Evolutionary conservation across 1,140 invertebrate genomes (phyloP), one percentile per base, ranked within the genome.

Genomic region (Lucilia cuprina): DNA sequence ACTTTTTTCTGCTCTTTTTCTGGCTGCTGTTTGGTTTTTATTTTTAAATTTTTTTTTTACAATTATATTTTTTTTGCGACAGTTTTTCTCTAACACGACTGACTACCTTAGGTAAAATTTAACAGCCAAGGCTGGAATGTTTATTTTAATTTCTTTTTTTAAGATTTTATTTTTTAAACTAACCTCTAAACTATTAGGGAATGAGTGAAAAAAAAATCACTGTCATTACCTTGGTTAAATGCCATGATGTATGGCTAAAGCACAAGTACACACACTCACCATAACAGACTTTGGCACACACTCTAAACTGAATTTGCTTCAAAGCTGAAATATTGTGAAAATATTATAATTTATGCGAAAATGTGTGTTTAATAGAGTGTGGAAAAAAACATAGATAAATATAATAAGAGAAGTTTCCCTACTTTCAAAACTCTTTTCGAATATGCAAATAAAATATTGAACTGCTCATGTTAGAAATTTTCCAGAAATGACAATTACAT

Each of bases 221-320:
- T 80, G 77, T 49, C 77, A 80, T 80, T 80, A 21, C 41, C 77
- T 80, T 80, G 77, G 77, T 50, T 80, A 80, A 83, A 80, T 80
- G 77, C 41, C 77, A 80, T 80, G 77, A 47, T 21, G 19, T 70
- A 70, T 60, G 35, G n/a, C n/a, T n/a, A n/a, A 30, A 30, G 25
- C 25, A 30, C 4, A 60, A n/a, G 14, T 19, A 70, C n/a, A 70
- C 65, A 70, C 65, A 9, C 10, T 2, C 3, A 30, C 25, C 1
- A n/a, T n/a, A 30, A 30, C 3, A 30, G 25, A 30, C 25, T 30
- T 30, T 21, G 21, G 65, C 65, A 25, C 19, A 70, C 65, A 70
- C n/a, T 60, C 55, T 21, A 25, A 70, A 70, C 65, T 30, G 25
- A 70, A 70, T 70, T n/a, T 70, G 65, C 19, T 19, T 70, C 25